Conservation (phyloP, 2,888 invertebrate genomes). For the Synanthedon andrenaeformis region DNA sequence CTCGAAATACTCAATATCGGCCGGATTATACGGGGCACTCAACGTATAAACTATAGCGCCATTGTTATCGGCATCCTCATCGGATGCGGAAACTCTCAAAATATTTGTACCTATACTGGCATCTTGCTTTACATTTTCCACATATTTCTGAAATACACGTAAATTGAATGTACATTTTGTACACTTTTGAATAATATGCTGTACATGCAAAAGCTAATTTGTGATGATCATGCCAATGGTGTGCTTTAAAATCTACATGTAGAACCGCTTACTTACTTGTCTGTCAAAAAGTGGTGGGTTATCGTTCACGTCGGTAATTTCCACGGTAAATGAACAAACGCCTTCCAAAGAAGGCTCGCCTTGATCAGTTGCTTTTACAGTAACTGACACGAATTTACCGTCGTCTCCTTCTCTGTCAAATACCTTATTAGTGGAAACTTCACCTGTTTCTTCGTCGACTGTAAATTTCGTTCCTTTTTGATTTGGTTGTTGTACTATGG, state of each 20-base stretch:
- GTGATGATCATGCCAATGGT: constrained; percentile 1
- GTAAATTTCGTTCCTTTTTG: constrained; percentile 96
- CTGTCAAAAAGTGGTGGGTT: constrained; percentile 95
- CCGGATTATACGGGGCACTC: constrained; percentile 88
- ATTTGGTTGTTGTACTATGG: constrained; percentile 96
- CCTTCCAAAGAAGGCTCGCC: constrained; percentile 98
- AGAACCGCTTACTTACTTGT: constrained; percentile 75
- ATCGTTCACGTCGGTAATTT: constrained; percentile 97
- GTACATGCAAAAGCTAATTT: constrained; percentile 2
- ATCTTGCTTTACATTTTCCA: constrained; percentile 96
- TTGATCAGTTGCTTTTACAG: constrained; percentile 97
- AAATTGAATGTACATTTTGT: constrained; percentile 10
- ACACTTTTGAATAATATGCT: constrained; percentile 24
- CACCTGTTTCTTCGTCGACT: constrained; percentile 95
- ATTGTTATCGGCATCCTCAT: constrained; percentile 97
- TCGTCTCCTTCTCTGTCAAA: constrained; percentile 98
- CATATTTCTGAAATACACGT: constrained; percentile 85
- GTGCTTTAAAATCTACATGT: background rate
- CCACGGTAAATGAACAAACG: constrained; percentile 98
- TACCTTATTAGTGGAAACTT: constrained; percentile 94
- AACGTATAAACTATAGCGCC: constrained; percentile 94
- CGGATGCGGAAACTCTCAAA: constrained; percentile 93
- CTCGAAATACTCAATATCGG: constrained; percentile 94
- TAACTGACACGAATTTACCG: constrained; percentile 95
- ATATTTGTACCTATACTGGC: constrained; percentile 96